phyloP scores from a whole-genome alignment of 2,113 vertebrate genomes.

The Dicaeum eximium region DNA sequence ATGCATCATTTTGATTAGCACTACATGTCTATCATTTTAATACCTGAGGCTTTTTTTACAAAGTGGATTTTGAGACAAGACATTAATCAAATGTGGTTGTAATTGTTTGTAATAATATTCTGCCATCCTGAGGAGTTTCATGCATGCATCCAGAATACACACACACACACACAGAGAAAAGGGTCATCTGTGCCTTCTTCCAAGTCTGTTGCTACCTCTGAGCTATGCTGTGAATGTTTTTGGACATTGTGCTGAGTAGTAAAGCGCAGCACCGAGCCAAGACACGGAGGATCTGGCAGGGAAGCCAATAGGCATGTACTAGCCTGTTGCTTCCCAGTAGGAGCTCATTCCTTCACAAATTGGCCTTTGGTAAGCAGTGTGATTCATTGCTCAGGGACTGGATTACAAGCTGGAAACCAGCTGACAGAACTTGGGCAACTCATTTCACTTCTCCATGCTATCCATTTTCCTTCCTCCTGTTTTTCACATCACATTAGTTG shows the following conservation, averaged over 20 bases:
- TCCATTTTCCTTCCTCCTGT: slow-evolving; percentile 13
- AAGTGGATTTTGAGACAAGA: background rate
- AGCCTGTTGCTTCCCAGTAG: slow-evolving; percentile 56
- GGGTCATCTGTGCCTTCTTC: background rate
- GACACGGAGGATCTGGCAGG: slow-evolving; percentile 22
- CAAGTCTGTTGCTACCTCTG: background rate
- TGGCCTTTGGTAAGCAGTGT: slow-evolving; percentile 46
- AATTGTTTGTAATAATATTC: background rate
- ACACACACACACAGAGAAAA: background rate
- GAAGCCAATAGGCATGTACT: slow-evolving; percentile 28
- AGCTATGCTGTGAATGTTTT: background rate
- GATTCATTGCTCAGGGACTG: slow-evolving; percentile 48
- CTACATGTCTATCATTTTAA: background rate
- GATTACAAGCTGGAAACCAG: slow-evolving; percentile 40
- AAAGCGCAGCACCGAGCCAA: background rate
- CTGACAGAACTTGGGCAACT: slow-evolving; percentile 41
- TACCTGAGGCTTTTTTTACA: background rate
- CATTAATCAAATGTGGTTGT: slow-evolving; percentile 4
- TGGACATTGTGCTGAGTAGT: background rate
- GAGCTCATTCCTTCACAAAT: slow-evolving; percentile 53
- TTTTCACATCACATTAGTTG: background rate
- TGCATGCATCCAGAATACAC: background rate
- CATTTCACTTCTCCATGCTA: background rate
- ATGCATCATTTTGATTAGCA: background rate
- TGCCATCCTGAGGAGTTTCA: background rate